Base-by-base conservation (phyloP, 1,140 invertebrate genomes). In the Andrena cerasifolii region DNA sequence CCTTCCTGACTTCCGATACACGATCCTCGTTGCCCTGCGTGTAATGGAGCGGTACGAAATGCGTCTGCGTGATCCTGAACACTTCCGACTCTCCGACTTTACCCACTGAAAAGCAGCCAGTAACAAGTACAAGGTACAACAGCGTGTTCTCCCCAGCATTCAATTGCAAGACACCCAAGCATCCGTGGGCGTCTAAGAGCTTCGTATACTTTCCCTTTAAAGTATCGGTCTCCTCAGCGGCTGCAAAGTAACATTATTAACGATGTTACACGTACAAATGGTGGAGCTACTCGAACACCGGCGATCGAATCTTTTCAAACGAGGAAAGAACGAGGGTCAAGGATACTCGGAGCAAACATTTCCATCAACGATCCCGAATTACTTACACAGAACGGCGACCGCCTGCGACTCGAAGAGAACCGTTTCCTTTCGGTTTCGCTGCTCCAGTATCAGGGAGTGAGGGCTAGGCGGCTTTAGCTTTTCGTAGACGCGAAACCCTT, bases 21-120 rank as follows among this genome's bases (percentile, higher is more conserved):
- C 96, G 93, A 80, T 98, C 97, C 84, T 97, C 96, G 88, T 97
- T 94, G 16, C 94, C 94, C 40, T 95, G 94, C 79, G 96, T 95
- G 89, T 97, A 96, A 88, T 96, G 95, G 58, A 99, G 92, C 4
- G 98, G 97, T 2, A 99, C 93, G 90, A 99, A 98, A 85, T 96
- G 95, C 0, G 97, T 97, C 89, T 98, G 97, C 0, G 97, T 99
- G 53, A 99, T 97, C 80, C 97, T 94, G 91, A 99, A 99, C 28
- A 99, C 96, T 94, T 99, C 98, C 6, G 96, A 96, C 83, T 99
- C 97, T 18, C 95, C 95, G 58, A 99, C 96, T 94, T 99, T 99
- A 14, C 98, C 98, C 74, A 99, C 96, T 3, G 98, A 99, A 78
- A 98, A 96, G 90, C 98, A 99, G 8, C 98, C 97, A 7, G 97